Conservation (phyloP, 2,113 vertebrate species). For the Petaurus breviceps region DNA sequence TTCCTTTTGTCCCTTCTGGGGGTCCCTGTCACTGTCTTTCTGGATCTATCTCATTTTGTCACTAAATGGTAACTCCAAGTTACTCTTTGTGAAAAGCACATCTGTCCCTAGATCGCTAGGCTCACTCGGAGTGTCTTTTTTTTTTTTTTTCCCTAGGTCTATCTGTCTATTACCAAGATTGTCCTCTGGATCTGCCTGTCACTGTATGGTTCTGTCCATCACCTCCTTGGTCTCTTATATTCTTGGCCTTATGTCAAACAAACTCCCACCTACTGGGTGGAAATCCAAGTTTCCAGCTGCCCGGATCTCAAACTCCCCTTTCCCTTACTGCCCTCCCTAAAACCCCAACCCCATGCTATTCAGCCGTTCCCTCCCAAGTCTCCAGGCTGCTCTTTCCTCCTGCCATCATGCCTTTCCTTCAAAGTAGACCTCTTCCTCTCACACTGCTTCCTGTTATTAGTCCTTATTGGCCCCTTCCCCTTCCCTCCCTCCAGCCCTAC, state of each 20-base stretch:
- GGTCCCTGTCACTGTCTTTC: no score
- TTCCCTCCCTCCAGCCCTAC: neutral
- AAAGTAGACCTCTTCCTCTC: no score
- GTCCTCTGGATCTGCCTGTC: neutral
- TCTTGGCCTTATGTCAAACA: neutral
- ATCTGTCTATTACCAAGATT: neutral
- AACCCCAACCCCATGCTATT: no score
- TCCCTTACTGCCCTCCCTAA: no score
- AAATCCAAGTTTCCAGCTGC: neutral
- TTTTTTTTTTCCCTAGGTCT: neutral
- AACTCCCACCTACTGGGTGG: neutral
- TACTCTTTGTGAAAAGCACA: no score
- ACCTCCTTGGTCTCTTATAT: neutral
- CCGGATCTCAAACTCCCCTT: no score
- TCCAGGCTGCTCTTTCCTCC: no score
- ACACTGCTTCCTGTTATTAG: neutral
- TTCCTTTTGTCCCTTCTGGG: neutral
- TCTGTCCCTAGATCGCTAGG: neutral
- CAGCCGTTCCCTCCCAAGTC: neutral
- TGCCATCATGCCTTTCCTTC: neutral
- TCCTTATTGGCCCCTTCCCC: neutral
- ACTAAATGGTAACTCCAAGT: neutral
- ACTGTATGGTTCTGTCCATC: fast-evolving
- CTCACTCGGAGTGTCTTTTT: neutral
- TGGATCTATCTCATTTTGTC: neutral